A percentile compares a stretch with the other conserved stretches of the same genome.
Evolutionary conservation across 37 sponge, comb jelly and placozoan species (phyloP).

Genomic region (Cliona cf. orientalis): DNA sequence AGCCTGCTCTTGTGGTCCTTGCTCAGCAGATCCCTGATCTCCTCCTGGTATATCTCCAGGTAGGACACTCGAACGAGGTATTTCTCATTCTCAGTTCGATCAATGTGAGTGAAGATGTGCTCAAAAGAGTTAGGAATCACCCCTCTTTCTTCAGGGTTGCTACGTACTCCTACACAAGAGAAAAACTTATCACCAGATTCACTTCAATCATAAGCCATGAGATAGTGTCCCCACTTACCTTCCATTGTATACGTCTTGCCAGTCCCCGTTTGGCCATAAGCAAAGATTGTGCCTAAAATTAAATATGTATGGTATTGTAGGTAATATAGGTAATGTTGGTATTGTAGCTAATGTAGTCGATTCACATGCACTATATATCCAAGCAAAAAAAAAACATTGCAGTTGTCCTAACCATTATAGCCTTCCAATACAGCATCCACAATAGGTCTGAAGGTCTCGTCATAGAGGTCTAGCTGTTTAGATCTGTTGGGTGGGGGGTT

Average conservation of each 20-base stretch:
- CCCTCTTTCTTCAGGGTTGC: conserved; percentile 75
- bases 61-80: conserved; percentile 96
- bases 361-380: too few relatives aligned
- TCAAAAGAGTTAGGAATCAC: conserved; percentile 97
- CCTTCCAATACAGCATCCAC: conserved; percentile 92
- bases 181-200: background rate
- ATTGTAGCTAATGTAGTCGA: too few relatives aligned
- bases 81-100: conserved; percentile 83
- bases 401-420: conserved; percentile 81
- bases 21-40: conserved; percentile 92
- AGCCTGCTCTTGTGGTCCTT: conserved; percentile 91
- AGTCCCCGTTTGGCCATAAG: conserved; percentile 99
- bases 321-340: too few relatives aligned
- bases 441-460: conserved; percentile 84
- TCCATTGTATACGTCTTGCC: conserved; percentile 99
- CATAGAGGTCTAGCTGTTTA: conserved; percentile 87
- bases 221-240: conserved; percentile 52
- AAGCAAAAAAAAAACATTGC: too few relatives aligned
- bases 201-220: background rate
- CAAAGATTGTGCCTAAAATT: conserved; percentile 87
- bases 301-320: too few relatives aligned
- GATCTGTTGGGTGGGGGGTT: conserved; percentile 71
- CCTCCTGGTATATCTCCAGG: conserved; percentile 99
- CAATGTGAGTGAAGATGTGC: conserved; percentile 95
- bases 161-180: conserved; percentile 47